These are phyloP conservation scores for Semaprochilodus insignis DNA, from an alignment of 2,797 vertebrate genomes.

Conservation along the genomic window DNA sequence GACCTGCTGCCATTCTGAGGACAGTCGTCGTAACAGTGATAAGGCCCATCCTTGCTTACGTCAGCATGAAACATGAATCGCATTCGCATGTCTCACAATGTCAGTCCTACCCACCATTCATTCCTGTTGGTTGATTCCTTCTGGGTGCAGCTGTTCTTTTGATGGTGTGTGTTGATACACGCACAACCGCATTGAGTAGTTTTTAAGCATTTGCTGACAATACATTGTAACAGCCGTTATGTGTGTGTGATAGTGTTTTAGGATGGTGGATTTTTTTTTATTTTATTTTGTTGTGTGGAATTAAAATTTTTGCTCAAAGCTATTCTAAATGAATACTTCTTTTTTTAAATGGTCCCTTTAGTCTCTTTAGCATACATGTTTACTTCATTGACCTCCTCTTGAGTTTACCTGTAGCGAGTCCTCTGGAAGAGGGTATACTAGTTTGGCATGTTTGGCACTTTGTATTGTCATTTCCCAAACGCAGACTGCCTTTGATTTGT, in stretches of 20 bases:
- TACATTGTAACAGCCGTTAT: not conserved
- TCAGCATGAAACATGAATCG: too few species aligned
- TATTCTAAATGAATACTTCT: not conserved
- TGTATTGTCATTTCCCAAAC: slow-evolving; percentile 41
- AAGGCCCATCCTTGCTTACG: too few species aligned
- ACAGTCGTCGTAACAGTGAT: too few species aligned
- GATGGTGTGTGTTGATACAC: not conserved
- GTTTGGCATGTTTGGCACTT: slow-evolving; percentile 28
- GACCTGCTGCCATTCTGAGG: too few species aligned
- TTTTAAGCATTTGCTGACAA: not conserved
- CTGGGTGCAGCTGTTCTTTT: too few species aligned
- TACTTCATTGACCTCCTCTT: not conserved
- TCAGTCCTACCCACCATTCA: too few species aligned
- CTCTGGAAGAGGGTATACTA: not conserved
- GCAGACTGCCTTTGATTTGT: slow-evolving; percentile 48
- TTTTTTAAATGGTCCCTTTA: slow-evolving; percentile 10
- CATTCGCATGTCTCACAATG: too few species aligned
- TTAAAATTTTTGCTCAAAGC: not conserved
- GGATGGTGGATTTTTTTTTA: not conserved
- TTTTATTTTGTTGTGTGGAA: slow-evolving; percentile 16
- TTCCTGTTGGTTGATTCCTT: too few species aligned
- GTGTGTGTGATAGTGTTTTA: not conserved
- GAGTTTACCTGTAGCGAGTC: not conserved
- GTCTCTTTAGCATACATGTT: not conserved
- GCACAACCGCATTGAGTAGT: not conserved